Evolutionary conservation across 2,888 invertebrate genomes (phyloP), one percentile per base, ranked within the genome.

Genomic region (Lasioglossum oenotherae): DNA sequence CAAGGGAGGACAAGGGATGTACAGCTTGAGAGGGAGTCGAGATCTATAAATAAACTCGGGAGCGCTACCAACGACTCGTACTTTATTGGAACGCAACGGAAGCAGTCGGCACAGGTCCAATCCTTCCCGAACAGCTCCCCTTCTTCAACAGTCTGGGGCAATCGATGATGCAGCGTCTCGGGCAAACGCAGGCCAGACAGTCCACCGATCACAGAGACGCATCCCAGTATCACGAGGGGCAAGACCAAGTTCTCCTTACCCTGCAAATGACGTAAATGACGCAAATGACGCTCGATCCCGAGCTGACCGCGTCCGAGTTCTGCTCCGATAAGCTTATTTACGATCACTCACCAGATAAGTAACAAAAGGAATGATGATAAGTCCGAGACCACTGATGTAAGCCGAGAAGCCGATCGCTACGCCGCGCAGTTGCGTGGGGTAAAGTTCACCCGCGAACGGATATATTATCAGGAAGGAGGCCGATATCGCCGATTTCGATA

Each of bases 401-500:
- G 98, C 98, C 1, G 98, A 98, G 79, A 98, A 97, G 74, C 98
- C 98, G 91, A 99, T 98, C 27, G 98, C 99, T 80, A 98, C 96
- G 3, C 98, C 98, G 91, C 99, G 96, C 73, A 98, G 96, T 94
- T 98, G 98, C 3, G 98, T 99, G 1, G 99, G 99, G 95, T 98
- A 98, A 38, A 99, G 95, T 95, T 99, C 99, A 16, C 98, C 98
- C 90, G 98, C 98, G 95, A 98, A 98, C 0, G 98, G 98, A 95
- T 98, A 99, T 92, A 99, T 98, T 87, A 98, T 98, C 81, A 98
- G 96, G 95, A 98, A 99, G 10, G 98, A 98, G 10, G 98, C 98
- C 1, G 98, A 98, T 93, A 98, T 98, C 89, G 98, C 97, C 88
- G 98, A 98, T 95, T 99, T 99, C 23, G 98, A 98, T 92, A 98